Evolutionary conservation across 2,113 vertebrate species (phyloP).

Genomic region (Myotis davidii): DNA sequence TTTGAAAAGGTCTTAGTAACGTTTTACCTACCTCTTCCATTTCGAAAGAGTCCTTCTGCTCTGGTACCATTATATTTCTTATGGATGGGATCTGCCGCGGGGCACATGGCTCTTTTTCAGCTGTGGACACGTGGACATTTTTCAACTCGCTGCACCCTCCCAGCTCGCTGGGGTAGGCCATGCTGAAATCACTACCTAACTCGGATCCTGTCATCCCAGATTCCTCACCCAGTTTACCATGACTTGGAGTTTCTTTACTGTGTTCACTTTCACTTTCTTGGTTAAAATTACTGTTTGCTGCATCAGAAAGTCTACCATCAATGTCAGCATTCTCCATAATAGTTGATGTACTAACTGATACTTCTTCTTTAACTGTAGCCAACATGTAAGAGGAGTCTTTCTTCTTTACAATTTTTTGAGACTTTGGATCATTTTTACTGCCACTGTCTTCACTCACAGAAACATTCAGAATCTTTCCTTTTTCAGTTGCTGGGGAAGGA

Average conservation of each 20-base stretch:
- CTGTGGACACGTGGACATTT: conserved; percentile 59
- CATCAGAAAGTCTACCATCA: conserved; percentile 54
- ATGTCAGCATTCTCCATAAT: background rate
- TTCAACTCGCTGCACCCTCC: conserved; percentile 49
- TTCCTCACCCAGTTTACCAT: conserved; percentile 64
- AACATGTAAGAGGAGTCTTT: conserved; percentile 86
- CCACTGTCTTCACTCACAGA: conserved; percentile 79
- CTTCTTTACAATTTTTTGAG: conserved; percentile 89
- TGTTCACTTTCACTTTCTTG: conserved; percentile 56
- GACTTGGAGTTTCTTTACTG: conserved; percentile 42
- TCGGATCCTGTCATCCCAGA: conserved; percentile 40
- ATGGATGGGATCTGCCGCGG: conserved; percentile 84
- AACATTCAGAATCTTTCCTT: conserved; percentile 71
- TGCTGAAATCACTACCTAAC: conserved; percentile 63
- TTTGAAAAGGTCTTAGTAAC: background rate
- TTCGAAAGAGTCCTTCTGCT: conserved; percentile 95
- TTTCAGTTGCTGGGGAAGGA: conserved; percentile 72
- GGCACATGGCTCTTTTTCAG: conserved; percentile 82
- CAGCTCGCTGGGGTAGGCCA: conserved; percentile 64
- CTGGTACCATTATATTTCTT: conserved; percentile 84
- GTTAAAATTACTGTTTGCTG: conserved; percentile 30
- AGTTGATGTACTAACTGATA: conserved; percentile 61
- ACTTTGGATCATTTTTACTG: conserved; percentile 80
- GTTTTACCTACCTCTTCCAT: conserved; percentile 94
- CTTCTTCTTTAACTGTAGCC: conserved; percentile 93